A percentile compares a stretch with the other conserved stretches of the same genome.
Evolutionary conservation across 2,113 vertebrate species (phyloP).

Genomic region (Cinclus cinclus): DNA sequence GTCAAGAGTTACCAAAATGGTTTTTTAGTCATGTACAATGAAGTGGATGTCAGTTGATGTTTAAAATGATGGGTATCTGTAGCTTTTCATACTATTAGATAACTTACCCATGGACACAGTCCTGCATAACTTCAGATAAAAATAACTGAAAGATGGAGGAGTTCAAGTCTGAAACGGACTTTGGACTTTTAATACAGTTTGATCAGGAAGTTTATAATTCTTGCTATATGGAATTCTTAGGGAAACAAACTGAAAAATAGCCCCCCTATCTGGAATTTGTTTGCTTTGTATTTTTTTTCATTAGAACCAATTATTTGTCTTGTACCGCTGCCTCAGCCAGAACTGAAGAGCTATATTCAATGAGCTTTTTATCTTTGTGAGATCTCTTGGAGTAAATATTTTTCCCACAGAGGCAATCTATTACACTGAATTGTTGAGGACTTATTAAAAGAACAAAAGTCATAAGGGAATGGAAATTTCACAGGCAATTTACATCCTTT

Average conservation of each 20-base stretch:
- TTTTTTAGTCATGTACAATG: not conserved
- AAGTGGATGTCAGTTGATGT: not conserved
- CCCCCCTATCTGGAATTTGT: not conserved
- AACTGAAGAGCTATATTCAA: not conserved
- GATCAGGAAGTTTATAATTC: not conserved
- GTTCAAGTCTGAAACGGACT: not conserved
- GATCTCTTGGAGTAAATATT: not conserved
- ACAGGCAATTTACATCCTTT: not conserved
- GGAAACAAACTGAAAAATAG: not conserved
- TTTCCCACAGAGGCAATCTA: not conserved
- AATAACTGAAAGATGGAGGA: not conserved
- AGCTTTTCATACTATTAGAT: not conserved
- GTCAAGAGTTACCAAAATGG: not conserved
- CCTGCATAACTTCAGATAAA: not conserved
- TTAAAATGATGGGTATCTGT: not conserved
- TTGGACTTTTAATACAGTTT: not conserved
- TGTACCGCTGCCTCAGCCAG: not conserved
- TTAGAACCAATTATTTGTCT: slow-evolving; percentile 35
- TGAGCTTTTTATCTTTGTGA: not conserved
- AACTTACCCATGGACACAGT: not conserved
- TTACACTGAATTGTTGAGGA: not conserved
- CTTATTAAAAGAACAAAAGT: not conserved
- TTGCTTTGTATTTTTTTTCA: slow-evolving; percentile 14
- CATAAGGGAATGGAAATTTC: not conserved
- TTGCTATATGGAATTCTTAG: not conserved